These are phyloP conservation scores for Salmo trutta DNA, from an alignment of 2,797 vertebrate species.

Conservation along the genomic window DNA sequence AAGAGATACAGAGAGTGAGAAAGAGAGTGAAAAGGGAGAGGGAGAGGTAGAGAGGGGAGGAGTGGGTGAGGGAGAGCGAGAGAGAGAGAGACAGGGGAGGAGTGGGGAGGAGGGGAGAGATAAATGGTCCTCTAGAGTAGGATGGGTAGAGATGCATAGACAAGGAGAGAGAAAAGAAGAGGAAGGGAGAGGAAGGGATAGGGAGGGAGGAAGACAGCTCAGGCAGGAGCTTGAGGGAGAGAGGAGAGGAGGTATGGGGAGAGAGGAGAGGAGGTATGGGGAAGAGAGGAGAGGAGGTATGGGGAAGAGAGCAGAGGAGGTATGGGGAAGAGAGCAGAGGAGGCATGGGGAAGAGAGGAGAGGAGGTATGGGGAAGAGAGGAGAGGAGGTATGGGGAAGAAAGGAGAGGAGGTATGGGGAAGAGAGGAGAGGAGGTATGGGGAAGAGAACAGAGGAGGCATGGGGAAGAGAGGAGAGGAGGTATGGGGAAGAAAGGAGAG, in stretches of 20 bases:
- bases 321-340: too few relatives aligned
- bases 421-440: neutral
- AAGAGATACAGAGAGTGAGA: neutral
- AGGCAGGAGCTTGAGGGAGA: neutral
- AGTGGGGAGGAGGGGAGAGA: conserved; percentile 6
- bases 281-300: too few relatives aligned
- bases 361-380: too few relatives aligned
- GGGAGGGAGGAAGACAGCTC: neutral
- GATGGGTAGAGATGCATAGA: too few relatives aligned
- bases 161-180: conserved; percentile 1
- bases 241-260: too few relatives aligned
- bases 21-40: neutral
- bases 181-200: too few relatives aligned
- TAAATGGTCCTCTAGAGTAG: neutral
- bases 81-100: too few relatives aligned
- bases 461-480: neutral
- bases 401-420: neutral
- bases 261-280: neutral
- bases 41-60: neutral
- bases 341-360: too few relatives aligned
- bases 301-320: neutral
- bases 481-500: too few relatives aligned
- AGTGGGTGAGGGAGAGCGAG: too few relatives aligned
- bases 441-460: neutral
- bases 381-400: neutral